Evolutionary conservation across 2,797 vertebrate genomes (phyloP).

Genomic region (Ptychadena robeensis): DNA sequence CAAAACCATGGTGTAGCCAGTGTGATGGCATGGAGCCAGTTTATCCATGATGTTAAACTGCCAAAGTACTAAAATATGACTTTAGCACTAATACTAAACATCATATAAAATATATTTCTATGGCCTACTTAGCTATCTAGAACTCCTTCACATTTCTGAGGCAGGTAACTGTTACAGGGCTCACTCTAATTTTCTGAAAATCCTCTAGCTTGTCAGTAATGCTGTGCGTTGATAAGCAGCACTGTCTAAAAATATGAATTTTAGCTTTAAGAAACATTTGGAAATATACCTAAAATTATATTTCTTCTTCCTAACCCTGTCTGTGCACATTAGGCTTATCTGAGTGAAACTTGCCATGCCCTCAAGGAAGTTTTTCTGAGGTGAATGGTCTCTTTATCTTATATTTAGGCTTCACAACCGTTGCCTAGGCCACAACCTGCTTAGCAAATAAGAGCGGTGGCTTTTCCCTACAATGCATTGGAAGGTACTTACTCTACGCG

Average conservation of each 20-base stretch:
- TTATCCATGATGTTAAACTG: no score
- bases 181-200: no score
- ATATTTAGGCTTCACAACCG: not conserved
- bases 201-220: not conserved
- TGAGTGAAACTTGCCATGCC: not conserved
- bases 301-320: not conserved
- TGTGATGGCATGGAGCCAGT: no score
- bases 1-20: no score
- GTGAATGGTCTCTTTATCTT: not conserved
- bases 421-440: not conserved
- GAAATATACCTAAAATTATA: not conserved
- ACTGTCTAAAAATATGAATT: not conserved
- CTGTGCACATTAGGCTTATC: not conserved
- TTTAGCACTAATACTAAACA: not conserved
- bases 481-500: not conserved
- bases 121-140: not conserved
- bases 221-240: not conserved
- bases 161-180: not conserved
- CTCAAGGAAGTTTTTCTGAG: not conserved
- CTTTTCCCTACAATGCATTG: not conserved
- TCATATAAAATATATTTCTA: not conserved
- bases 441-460: not conserved
- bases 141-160: not conserved
- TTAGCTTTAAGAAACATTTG: not conserved
- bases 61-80: no score